Evolutionary conservation across 2,113 vertebrate genomes (phyloP), one percentile per base, ranked within the genome.

Genomic region (Crotophaga sulcirostris): DNA sequence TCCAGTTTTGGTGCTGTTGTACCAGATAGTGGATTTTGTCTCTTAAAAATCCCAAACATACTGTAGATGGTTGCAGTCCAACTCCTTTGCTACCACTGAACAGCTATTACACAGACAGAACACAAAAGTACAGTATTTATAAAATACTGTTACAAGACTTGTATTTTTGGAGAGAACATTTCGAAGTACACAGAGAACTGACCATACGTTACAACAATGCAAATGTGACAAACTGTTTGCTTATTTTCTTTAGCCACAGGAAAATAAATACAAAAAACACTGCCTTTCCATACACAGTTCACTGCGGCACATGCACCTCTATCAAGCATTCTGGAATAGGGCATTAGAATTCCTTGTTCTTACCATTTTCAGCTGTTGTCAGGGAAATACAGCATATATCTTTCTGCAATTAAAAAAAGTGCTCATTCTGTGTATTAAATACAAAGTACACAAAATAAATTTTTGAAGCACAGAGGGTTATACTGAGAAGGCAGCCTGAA

Each of bases 361-460:
- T 93, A 94, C 58, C 58, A 60, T 80, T 91, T 93, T 91, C 90
- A 96, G 94, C 87, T 97, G 97, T 94, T 92, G 66, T 87, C 86
- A 92, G 93, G 96, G 97, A 97, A 97, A 96, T 81, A 97, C 82
- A 95, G 88, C 81, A 64, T 76, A 13, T 90, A 93, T n/a, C 75
- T 80, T 96, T 86, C 84, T 97, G 97, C 96, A 96, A 87, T 93
- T 94, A 70, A 94, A 94, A 98, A 99, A 99, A 99, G 99, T 99
- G 99, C 99, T 99, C 98, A 97, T 98, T 98, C 98, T 97, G 98
- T 98, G 98, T 98, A 98, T 98, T 98, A 98, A 98, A 98, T 98
- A 99, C 98, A 95, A 98, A 98, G 98, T 98, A 99, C 98, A 98
- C 98, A 98, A 99, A 99, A 99, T 98, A 98, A 98, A 98, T 97